These are phyloP conservation scores for Boulengeromyrus knoepffleri DNA, from an alignment of 2,113 vertebrate species.

Conservation along the genomic window DNA sequence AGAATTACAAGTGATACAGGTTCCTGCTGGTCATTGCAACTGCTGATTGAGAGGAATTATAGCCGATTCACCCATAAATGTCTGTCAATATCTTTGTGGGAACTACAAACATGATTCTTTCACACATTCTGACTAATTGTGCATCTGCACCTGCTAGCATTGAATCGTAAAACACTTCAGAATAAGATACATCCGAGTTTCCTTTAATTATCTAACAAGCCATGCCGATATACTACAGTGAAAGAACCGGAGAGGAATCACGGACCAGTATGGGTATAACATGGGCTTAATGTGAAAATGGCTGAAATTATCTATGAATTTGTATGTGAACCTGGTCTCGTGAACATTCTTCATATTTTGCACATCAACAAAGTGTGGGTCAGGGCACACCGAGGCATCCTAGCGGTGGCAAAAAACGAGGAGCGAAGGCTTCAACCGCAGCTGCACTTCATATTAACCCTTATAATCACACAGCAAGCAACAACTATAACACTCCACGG, in stretches of 20 bases:
- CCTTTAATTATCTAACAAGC: background rate
- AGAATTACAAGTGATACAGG: background rate
- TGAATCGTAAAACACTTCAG: background rate
- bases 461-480: too few species aligned
- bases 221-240: background rate
- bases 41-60: background rate
- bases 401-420: too few species aligned
- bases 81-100: background rate
- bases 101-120: background rate
- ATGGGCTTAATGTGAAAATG: background rate
- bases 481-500: too few species aligned
- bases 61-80: background rate
- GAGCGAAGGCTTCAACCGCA: too few species aligned
- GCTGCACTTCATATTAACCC: too few species aligned
- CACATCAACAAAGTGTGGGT: background rate
- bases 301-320: background rate
- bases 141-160: background rate
- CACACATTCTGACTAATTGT: background rate
- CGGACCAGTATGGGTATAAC: too few species aligned
- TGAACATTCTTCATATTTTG: background rate
- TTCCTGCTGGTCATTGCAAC: background rate
- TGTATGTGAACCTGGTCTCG: background rate
- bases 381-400: too few species aligned
- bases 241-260: too few species aligned
- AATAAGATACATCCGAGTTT: background rate